Base-by-base conservation (phyloP, 1,140 invertebrate genomes). In the Ips nitidus region DNA sequence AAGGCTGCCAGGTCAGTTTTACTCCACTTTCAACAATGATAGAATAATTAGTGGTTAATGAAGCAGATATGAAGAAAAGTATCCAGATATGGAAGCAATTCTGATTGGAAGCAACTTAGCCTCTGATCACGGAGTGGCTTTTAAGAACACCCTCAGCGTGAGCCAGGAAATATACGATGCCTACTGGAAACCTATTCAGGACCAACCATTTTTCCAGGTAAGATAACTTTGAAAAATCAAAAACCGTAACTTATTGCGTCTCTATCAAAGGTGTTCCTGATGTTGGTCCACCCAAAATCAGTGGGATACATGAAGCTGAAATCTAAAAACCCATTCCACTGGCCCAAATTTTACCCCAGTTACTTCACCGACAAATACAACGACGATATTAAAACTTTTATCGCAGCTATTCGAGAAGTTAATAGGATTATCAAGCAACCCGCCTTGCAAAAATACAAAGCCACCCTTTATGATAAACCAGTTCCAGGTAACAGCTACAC, bases 281-380 rank as follows among this genome's bases (percentile, higher is more conserved):
- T 93, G 80, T 77, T 92, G 0, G 82, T 93, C 3, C 84, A 90
- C 78, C 93, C 94, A 1, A 86, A 89, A 77, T 88, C 87, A 7
- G 79, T 81, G 37, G 90, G 90, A 6, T 80, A 80, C 61, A 52
- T 91, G 2, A 81, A 84, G 74, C 78, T 91, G 22, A 83, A 80
- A 72, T 82, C 83, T 47, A 81, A 71, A 43, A 84, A 91, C 81
- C 90, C 90, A 1, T 84, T 82, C 53, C 83, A 85, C 62, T 83
- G 84, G 75, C 91, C 91, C 1, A 77, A 84, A 36, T 84, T 92
- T 64, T 84, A 89, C 75, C 87, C 89, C 1, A 87, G 88, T 70
- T 90, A 86, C 78, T 82, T 90, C 39, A 82, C 81, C 1, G 82
- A 86, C 70, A 76, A 78, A 2, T 77, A 78, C 36, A 82, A 84